Base-by-base conservation (phyloP, 2,113 vertebrate species). In the Patagioenas fasciata region DNA sequence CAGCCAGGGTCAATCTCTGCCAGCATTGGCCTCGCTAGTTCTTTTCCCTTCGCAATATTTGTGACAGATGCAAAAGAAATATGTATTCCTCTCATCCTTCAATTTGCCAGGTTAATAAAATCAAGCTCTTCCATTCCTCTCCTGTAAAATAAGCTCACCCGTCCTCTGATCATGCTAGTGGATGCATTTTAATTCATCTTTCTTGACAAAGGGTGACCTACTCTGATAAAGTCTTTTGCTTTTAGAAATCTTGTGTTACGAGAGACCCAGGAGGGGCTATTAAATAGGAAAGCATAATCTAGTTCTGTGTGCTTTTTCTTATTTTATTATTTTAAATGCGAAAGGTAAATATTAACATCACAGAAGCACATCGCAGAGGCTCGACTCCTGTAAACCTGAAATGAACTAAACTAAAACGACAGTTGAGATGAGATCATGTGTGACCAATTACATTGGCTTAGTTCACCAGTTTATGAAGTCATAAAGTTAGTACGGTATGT, bases 261-360 rank as follows among this genome's bases (percentile, higher is more conserved):
- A 80, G 25, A n/a, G 47, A 85, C 25, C 23, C 3, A 3, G 31
- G 88, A 31, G 81, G 26, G 32, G 40, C 36, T 91, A 9, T 62
- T 81, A 85, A 80, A 67, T 28, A 66, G 38, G 23, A 84, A 67
- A 48, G 15, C 20, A 61, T 38, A 72, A 72, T 60, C 53, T 74
- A 58, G 16, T 69, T 91, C 54, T 80, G 34, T 64, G 48, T 81
- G 64, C n/a, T 92, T 84, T 66, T 74, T 67, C 5, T 11, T 83
- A 18, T 74, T 85, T 80, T 58, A 71, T 91, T 73, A 84, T 74
- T 95, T 92, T 64, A 81, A 95, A 89, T 29, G 18, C 74, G 83
- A 53, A 57, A 66, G 58, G 61, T 79, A 94, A 95, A 82, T 85
- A 95, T 82, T 89, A 88, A 50, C 80, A 81, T 61, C 73, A 31